Evolutionary conservation across 2,113 vertebrate genomes (phyloP).

Genomic region (Cynoglossus semilaevis): DNA sequence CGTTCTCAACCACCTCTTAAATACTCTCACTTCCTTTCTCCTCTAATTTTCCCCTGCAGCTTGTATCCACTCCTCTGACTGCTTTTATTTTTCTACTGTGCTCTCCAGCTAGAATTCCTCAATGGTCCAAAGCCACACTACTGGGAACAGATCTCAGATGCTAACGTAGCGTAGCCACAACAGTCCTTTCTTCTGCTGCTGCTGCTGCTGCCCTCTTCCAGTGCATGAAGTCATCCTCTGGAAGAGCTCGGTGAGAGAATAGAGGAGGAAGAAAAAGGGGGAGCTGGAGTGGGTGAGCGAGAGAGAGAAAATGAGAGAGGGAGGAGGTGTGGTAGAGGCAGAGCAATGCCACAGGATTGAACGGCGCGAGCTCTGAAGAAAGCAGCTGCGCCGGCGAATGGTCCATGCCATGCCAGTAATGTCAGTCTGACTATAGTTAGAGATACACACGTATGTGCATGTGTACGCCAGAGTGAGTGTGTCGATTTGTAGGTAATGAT

Average conservation of each 20-base stretch:
- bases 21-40: constrained; percentile 23
- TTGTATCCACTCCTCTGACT: constrained; percentile 11
- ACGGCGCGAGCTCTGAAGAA: constrained; percentile 81
- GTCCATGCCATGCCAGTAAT: constrained; percentile 91
- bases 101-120: constrained; percentile 39
- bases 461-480: constrained; percentile 18
- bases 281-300: constrained; percentile 13
- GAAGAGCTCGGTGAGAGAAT: constrained; percentile 49
- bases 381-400: constrained; percentile 89
- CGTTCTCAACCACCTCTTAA: constrained; percentile 38
- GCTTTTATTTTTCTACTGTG: constrained; percentile 10
- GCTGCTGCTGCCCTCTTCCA: constrained; percentile 53
- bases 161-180: constrained; percentile 50
- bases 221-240: constrained; percentile 72
- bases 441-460: constrained; percentile 59
- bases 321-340: constrained; percentile 45
- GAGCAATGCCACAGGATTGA: constrained; percentile 69
- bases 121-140: constrained; percentile 35
- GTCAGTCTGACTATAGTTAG: constrained; percentile 93
- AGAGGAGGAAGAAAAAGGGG: constrained; percentile 15
- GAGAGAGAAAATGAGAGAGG: constrained; percentile 4
- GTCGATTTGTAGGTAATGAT: constrained; percentile 6
- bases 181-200: constrained; percentile 19
- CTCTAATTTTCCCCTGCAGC: constrained; percentile 29
- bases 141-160: constrained; percentile 47